A percentile compares a stretch with the other conserved stretches of the same genome.
phyloP scores from a whole-genome alignment of 2,797 vertebrate species.

The Catostomus latipinnis region DNA sequence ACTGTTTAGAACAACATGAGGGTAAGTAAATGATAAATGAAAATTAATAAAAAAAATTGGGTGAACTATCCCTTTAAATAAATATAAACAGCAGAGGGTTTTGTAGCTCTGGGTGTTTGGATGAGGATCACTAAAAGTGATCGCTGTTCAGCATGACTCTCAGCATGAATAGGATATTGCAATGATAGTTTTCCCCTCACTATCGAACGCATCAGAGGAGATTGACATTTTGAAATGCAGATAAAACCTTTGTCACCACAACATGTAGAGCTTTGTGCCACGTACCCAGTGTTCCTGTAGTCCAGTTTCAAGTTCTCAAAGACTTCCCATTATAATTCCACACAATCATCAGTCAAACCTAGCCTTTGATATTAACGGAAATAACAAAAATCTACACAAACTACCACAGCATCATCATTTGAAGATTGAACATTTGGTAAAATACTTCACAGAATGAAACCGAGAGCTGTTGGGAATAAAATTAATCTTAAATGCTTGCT shows the following conservation, averaged over 20 bases:
- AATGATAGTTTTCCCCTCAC: not conserved
- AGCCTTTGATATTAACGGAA: no score
- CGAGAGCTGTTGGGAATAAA: slow-evolving; percentile 1
- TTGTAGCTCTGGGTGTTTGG: not conserved
- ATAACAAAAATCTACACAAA: not conserved
- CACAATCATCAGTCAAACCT: not conserved
- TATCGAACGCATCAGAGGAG: not conserved
- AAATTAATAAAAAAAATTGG: no score
- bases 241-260: slow-evolving; percentile 44
- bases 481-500: slow-evolving; percentile 3
- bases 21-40: no score
- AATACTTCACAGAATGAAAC: not conserved
- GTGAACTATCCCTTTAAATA: not conserved
- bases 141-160: not conserved
- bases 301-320: slow-evolving; percentile 15
- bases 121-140: slow-evolving; percentile 14
- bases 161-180: slow-evolving; percentile 3
- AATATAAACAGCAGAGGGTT: not conserved
- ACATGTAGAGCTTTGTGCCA: slow-evolving; percentile 39
- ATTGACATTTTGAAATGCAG: slow-evolving; percentile 18
- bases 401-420: not conserved
- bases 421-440: not conserved
- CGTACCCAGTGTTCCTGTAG: slow-evolving; percentile 6
- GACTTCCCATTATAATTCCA: slow-evolving; percentile 21
- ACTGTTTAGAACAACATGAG: no score